phyloP scores from a whole-genome alignment of 2,113 vertebrate genomes.

The Cryptoleucopteryx plumbea region DNA sequence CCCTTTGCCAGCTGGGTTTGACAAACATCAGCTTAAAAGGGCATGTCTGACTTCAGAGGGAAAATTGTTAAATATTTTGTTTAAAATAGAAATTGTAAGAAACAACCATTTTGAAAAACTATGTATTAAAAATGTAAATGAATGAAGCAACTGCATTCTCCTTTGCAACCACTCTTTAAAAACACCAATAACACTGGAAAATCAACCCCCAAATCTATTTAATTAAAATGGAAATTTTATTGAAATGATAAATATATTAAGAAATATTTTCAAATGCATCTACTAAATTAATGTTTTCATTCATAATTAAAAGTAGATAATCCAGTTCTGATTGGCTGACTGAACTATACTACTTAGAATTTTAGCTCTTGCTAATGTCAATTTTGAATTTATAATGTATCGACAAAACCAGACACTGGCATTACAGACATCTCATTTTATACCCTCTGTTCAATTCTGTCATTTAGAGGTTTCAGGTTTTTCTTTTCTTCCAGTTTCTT shows the following conservation, averaged over 20 bases:
- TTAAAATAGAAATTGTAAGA: constrained; percentile 40
- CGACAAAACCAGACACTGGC: neutral
- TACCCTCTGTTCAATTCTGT: neutral
- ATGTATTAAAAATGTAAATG: neutral
- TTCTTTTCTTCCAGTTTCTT: constrained; percentile 15
- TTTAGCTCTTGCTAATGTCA: neutral
- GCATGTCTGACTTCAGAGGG: constrained; percentile 54
- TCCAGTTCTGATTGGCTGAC: neutral
- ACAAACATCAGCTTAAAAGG: constrained; percentile 67
- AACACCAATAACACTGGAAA: constrained; percentile 17
- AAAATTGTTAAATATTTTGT: constrained; percentile 32
- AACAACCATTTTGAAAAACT: constrained; percentile 6
- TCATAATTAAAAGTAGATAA: constrained; percentile 18
- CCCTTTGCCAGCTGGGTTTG: constrained; percentile 63
- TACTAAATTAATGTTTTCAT: constrained; percentile 17
- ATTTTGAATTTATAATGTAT: neutral
- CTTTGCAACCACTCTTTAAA: neutral
- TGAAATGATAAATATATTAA: constrained; percentile 2
- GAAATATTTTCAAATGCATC: constrained; percentile 22
- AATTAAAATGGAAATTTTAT: neutral
- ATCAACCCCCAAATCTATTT: neutral
- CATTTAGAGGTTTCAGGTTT: neutral
- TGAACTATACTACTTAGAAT: neutral
- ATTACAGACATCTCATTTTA: constrained; percentile 19
- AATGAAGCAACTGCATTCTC: constrained; percentile 23